Evolutionary conservation across 2,888 invertebrate species (phyloP).

Genomic region (Caenorhabditis sp.): DNA sequence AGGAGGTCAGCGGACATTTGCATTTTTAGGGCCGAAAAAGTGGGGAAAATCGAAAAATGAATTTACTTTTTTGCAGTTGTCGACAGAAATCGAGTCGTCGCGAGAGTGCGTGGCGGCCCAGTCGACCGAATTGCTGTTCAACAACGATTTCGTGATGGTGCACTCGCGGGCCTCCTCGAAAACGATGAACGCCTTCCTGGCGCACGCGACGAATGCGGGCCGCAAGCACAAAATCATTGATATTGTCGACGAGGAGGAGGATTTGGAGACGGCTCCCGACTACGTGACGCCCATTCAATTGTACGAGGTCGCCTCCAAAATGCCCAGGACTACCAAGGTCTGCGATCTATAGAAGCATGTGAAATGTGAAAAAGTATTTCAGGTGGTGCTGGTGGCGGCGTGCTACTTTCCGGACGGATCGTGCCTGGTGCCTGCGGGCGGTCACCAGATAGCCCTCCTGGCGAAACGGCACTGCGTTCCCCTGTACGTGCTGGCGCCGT

Average conservation of each 20-base stretch:
- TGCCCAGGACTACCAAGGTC: conserved; percentile 63
- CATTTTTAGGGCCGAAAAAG: background rate
- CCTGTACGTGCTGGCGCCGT: conserved; percentile 70
- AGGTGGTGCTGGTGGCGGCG: conserved; percentile 70
- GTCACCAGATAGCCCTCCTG: conserved; percentile 68
- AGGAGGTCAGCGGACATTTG: conserved; percentile 51
- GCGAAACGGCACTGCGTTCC: conserved; percentile 74
- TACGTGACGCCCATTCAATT: conserved; percentile 51
- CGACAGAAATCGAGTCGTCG: conserved; percentile 66
- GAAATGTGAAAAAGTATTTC: no score
- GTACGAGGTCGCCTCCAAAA: conserved; percentile 56
- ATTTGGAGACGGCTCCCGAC: conserved; percentile 51
- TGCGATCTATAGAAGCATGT: no score
- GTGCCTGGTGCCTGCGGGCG: conserved; percentile 72
- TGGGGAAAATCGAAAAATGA: background rate
- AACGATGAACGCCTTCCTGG: conserved; percentile 64
- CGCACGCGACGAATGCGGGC: conserved; percentile 23
- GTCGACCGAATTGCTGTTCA: conserved; percentile 63
- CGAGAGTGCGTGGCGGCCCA: conserved; percentile 64
- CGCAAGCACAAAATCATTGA: conserved; percentile 44
- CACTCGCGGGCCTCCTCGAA: conserved; percentile 59
- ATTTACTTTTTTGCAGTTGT: conserved; percentile 57
- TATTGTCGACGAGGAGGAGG: conserved; percentile 29
- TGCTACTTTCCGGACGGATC: conserved; percentile 75
- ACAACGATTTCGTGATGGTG: conserved; percentile 68